phyloP scores from a whole-genome alignment of 1,140 invertebrate species.

The Cotesia glomerata region DNA sequence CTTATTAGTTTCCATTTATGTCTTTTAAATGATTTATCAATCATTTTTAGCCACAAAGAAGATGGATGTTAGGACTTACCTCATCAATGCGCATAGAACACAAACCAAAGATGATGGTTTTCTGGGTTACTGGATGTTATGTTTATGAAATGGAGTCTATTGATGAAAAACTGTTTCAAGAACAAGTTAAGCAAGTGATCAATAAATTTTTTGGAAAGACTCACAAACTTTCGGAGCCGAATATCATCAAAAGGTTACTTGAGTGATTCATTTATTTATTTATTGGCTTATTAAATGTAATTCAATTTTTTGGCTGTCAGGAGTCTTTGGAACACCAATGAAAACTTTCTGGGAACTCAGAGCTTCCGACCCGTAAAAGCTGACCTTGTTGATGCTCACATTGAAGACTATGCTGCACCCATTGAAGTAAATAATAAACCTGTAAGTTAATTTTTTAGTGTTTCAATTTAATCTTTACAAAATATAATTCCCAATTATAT shows the following conservation, averaged over 20 bases:
- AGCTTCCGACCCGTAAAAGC: constrained; percentile 69
- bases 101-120: constrained; percentile 73
- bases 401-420: constrained; percentile 45
- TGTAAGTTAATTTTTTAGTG: constrained; percentile 30
- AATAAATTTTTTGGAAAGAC: constrained; percentile 59
- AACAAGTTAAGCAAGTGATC: constrained; percentile 60
- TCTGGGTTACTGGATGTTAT: constrained; percentile 67
- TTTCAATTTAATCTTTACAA: too few relatives aligned
- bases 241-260: constrained; percentile 49
- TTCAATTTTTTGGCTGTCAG: constrained; percentile 48
- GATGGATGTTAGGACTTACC: constrained; percentile 71
- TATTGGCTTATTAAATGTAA: too few relatives aligned
- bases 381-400: constrained; percentile 35
- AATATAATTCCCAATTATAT: too few relatives aligned
- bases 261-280: too few relatives aligned
- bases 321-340: constrained; percentile 73
- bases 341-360: constrained; percentile 73
- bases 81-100: constrained; percentile 71
- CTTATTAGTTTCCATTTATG: neutral
- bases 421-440: constrained; percentile 45
- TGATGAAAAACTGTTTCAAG: constrained; percentile 59
- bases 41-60: constrained; percentile 32
- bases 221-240: constrained; percentile 64
- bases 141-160: constrained; percentile 66
- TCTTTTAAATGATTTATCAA: neutral